Base-by-base conservation (phyloP, 2,797 vertebrate species). In the Pantherophis alleghaniensis region DNA sequence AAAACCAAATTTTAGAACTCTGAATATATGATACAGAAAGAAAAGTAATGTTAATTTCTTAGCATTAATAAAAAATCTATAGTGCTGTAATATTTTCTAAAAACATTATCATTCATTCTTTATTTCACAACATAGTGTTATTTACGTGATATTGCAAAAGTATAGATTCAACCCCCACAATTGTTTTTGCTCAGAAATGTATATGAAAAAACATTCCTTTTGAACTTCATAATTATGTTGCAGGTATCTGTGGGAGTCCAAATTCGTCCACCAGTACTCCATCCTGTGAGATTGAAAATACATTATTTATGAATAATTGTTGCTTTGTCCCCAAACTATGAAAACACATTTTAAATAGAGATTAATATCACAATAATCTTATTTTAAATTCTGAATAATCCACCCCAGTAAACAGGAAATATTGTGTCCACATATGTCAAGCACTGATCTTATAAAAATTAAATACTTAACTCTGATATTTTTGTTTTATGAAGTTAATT, bases 251-350 rank as follows among this genome's bases (percentile, higher is more conserved):
- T 95, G 99, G 99, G 96, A 99, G 98, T 95, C 99, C 99, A 92
- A 99, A 99, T 95, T 99, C 99, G 90, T 99, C 99, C 97, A 99
- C 99, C 97, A 99, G 94, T 42, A 99, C 98, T 0, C 99, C 99
- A 94, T 99, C 99, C 99, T 99, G 96, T 66, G 94, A 96, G 96
- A 94, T 89, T 89, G 32, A 94, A 51, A 59, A 91, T 9, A 22
- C 0, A 69, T 0, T 0, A 2, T 22, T 96, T 92, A 94, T 53
- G 2, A n/a, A 37, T 28, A 66, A 60, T 10, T 55, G n/a, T 86
- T 61, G 57, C 24, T 83, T 74, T 28, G 51, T 20, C 88, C 57
- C 28, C 16, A 47, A 66, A 51, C 9, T 87, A 51, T 7, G 22
- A 61, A 5, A 93, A 56, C 4, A 18, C 42, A 59, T 63, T 56